Conservation (phyloP, 2,888 invertebrate species). For the Euplagia quadripunctaria region DNA sequence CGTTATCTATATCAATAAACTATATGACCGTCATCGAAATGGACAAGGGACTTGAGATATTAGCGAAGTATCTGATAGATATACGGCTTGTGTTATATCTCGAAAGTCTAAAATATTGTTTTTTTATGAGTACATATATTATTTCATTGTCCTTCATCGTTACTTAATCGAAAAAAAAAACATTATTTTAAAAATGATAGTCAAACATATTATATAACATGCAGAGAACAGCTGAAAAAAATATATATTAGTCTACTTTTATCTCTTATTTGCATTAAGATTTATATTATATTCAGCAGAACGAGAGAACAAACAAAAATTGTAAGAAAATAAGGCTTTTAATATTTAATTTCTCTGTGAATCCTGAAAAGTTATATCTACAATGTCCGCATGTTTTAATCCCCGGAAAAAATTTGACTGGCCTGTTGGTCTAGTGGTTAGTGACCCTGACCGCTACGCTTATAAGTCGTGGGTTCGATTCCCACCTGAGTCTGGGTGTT, state of each 20-base stretch:
- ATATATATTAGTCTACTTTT: not conserved
- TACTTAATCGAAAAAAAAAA: too few relatives aligned
- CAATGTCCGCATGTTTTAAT: too few relatives aligned
- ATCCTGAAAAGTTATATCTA: too few relatives aligned
- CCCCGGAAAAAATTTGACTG: too few relatives aligned
- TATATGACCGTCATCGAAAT: constrained; percentile 29
- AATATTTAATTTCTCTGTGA: constrained; percentile 1
- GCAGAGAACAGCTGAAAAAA: not conserved
- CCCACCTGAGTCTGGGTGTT: too few relatives aligned
- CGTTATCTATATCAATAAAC: constrained; percentile 34
- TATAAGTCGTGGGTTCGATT: too few relatives aligned
- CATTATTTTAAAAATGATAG: too few relatives aligned
- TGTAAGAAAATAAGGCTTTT: constrained; percentile 8
- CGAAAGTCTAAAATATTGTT: not conserved
- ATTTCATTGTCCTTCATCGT: too few relatives aligned
- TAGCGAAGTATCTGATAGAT: not conserved
- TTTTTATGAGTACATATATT: not conserved
- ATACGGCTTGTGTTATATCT: not conserved
- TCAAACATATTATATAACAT: not conserved
- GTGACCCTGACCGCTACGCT: too few relatives aligned
- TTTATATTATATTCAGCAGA: not conserved
- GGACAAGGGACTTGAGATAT: constrained; percentile 33
- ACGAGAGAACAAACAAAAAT: constrained; percentile 4
- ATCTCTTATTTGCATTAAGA: not conserved
- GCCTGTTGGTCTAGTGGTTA: too few relatives aligned